phyloP scores from a whole-genome alignment of 2,113 vertebrate genomes.

The Calidris pygmaea region DNA sequence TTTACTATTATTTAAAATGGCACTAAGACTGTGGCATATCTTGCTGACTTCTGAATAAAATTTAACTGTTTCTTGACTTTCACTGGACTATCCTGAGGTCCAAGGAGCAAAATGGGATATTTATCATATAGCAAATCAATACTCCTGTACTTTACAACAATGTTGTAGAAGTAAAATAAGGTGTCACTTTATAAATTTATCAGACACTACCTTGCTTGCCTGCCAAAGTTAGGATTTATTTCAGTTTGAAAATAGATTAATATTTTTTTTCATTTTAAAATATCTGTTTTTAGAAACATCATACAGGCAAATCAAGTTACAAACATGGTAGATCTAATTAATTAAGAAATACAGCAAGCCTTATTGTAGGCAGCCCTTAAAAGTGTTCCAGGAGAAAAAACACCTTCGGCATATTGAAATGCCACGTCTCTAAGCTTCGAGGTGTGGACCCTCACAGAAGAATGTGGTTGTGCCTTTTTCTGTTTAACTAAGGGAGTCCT shows the following conservation, averaged over 20 bases:
- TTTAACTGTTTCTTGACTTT: background rate
- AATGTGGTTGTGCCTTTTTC: background rate
- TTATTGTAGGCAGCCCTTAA: background rate
- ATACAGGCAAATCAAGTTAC: background rate
- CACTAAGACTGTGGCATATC: background rate
- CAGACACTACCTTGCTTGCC: background rate
- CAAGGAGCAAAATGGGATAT: background rate
- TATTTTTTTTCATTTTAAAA: background rate
- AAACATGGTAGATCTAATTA: background rate
- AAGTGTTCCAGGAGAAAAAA: background rate
- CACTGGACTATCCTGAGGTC: background rate
- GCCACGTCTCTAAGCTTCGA: background rate
- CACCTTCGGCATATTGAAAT: background rate
- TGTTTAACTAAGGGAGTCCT: background rate
- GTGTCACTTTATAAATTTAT: background rate
- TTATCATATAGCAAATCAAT: background rate
- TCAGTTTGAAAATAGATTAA: background rate
- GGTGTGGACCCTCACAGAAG: background rate
- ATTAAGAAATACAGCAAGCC: background rate
- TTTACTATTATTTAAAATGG: background rate
- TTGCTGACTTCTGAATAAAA: constrained; percentile 6
- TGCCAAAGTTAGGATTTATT: background rate
- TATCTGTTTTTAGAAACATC: background rate
- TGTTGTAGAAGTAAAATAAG: constrained; percentile 2
- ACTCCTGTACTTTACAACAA: background rate